These are phyloP conservation scores for Corythucha ciliata DNA, from an alignment of 2,888 invertebrate genomes.

Conservation along the genomic window DNA sequence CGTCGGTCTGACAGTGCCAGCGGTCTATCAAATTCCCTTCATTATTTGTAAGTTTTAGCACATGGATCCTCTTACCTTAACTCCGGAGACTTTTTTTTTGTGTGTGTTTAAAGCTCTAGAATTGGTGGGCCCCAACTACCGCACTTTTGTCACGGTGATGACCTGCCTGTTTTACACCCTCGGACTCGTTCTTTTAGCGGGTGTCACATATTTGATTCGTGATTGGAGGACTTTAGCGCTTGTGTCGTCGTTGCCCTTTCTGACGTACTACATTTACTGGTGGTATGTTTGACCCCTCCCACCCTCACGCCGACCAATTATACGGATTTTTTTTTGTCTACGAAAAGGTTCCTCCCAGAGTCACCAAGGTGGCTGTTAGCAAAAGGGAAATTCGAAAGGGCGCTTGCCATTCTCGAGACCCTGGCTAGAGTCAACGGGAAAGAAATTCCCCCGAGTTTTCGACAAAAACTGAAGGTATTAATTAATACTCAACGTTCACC, in stretches of 20 bases:
- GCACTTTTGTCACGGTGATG: slow-evolving; percentile 86
- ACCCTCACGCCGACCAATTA: neutral
- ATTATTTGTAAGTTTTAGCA: slow-evolving; percentile 75
- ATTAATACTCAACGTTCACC: neutral
- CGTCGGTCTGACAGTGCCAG: slow-evolving; percentile 85
- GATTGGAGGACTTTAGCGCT: slow-evolving; percentile 75
- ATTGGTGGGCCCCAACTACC: slow-evolving; percentile 79
- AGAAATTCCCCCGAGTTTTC: slow-evolving; percentile 62
- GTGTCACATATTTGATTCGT: slow-evolving; percentile 72
- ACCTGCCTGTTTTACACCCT: slow-evolving; percentile 84
- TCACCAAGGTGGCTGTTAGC: slow-evolving; percentile 86
- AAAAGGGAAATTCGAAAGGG: slow-evolving; percentile 71
- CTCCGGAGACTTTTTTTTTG: neutral
- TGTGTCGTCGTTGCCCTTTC: slow-evolving; percentile 75
- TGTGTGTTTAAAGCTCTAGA: slow-evolving; percentile 60
- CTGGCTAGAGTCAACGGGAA: slow-evolving; percentile 71
- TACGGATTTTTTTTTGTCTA: too few species aligned
- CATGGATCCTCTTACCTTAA: neutral
- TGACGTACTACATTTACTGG: slow-evolving; percentile 73
- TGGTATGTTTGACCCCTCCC: slow-evolving; percentile 44
- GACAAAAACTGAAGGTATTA: slow-evolving; percentile 53
- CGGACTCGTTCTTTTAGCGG: slow-evolving; percentile 71
- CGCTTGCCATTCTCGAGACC: slow-evolving; percentile 63
- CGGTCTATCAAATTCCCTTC: slow-evolving; percentile 88
- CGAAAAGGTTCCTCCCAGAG: slow-evolving; percentile 73